Percentiles rank a stretch among this genome's conserved stretches.
Evolutionary conservation across 2,113 vertebrate genomes (phyloP).

Genomic region (Catharus fuscescens): DNA sequence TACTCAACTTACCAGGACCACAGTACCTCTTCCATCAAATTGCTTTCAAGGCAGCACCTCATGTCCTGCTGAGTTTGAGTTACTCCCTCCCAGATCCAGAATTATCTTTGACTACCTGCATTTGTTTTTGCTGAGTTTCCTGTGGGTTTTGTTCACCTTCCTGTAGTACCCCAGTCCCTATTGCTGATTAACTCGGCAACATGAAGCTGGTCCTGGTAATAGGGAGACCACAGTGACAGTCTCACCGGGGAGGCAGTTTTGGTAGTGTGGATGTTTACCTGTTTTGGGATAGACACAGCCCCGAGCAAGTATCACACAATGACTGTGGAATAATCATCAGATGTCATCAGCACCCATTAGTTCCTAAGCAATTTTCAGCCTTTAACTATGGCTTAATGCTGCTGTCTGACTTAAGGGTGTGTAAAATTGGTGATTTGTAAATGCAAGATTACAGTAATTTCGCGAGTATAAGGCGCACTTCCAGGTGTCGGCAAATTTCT

Average conservation of each 20-base stretch:
- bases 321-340: not conserved
- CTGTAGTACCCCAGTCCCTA: not conserved
- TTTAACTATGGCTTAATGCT: not conserved
- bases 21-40: not conserved
- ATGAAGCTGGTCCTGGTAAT: not conserved
- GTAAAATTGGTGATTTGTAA: not conserved
- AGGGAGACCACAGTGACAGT: not conserved
- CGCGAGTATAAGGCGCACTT: too few relatives aligned
- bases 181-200: accelerated
- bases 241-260: not conserved
- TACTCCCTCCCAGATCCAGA: not conserved
- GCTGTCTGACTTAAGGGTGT: not conserved
- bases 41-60: not conserved
- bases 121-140: not conserved
- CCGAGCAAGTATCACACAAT: not conserved
- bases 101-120: not conserved
- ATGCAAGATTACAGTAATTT: not conserved
- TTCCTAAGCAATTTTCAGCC: not conserved
- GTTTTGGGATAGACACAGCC: not conserved
- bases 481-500: too few relatives aligned
- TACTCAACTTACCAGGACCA: not conserved
- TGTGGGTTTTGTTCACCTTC: not conserved
- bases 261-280: not conserved
- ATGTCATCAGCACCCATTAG: not conserved
- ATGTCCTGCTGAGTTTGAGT: not conserved